Evolutionary conservation across 2,113 vertebrate species (phyloP).

Genomic region (Cacatua alba): DNA sequence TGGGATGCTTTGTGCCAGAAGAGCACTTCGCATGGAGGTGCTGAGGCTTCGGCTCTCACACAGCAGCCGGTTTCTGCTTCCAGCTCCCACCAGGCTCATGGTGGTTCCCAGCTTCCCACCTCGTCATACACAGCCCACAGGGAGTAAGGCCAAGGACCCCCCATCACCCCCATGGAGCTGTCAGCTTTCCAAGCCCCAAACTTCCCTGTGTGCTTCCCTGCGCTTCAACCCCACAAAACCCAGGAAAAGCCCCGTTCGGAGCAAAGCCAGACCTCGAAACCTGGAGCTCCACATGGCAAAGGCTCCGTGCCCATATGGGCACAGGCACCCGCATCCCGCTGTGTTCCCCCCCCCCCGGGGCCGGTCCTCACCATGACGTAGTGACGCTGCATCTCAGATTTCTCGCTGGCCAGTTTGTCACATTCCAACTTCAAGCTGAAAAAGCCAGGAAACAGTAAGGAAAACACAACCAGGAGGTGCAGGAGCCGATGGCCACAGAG

Average conservation of each 20-base stretch:
- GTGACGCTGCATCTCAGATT: slow-evolving; percentile 99
- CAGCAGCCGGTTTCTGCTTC: background rate
- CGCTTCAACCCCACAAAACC: background rate
- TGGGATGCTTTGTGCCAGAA: background rate
- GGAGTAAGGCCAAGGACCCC: background rate
- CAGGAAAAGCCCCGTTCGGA: accelerated
- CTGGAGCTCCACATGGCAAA: accelerated
- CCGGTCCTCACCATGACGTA: slow-evolving; percentile 91
- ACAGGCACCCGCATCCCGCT: background rate
- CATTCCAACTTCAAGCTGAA: slow-evolving; percentile 96
- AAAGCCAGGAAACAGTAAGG: slow-evolving; percentile 5
- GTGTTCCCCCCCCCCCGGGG: background rate
- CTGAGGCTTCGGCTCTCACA: background rate
- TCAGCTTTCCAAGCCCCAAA: background rate
- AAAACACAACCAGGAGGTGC: background rate
- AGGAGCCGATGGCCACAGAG: background rate
- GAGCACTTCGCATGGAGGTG: background rate
- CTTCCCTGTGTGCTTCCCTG: background rate
- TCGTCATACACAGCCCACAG: background rate
- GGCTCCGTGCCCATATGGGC: background rate
- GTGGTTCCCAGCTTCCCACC: background rate
- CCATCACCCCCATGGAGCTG: background rate
- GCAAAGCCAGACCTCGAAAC: background rate
- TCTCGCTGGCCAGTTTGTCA: slow-evolving; percentile 97
- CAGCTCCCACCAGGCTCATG: background rate